phyloP scores from a whole-genome alignment of 2,797 vertebrate genomes.

The Vespertilio murinus region DNA sequence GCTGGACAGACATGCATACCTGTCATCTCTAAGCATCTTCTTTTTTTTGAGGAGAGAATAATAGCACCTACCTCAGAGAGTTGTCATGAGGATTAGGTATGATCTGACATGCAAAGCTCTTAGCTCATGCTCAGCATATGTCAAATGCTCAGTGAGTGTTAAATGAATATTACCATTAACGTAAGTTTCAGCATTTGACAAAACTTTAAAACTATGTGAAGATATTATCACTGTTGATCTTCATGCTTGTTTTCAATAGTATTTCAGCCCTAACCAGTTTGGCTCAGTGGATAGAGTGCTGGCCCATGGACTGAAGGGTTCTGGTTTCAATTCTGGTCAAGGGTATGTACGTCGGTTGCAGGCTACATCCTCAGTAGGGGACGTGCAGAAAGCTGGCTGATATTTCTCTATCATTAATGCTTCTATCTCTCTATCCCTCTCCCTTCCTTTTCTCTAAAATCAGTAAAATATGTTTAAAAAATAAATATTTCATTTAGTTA shows the following conservation, averaged over 20 bases:
- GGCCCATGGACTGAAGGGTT: too few species aligned
- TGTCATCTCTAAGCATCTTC: background rate
- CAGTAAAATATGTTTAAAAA: too few species aligned
- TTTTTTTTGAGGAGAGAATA: background rate
- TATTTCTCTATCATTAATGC: too few species aligned
- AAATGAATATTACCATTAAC: background rate
- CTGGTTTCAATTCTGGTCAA: too few species aligned
- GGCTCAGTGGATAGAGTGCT: too few species aligned
- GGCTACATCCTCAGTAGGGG: too few species aligned
- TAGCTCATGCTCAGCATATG: background rate
- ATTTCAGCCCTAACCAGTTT: background rate
- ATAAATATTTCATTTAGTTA: slow-evolving; percentile 1
- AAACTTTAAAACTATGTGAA: background rate
- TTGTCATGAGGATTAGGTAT: background rate
- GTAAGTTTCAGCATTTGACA: background rate
- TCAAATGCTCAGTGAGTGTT: background rate
- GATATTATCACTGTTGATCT: background rate
- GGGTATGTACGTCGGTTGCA: too few species aligned
- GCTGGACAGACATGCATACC: background rate
- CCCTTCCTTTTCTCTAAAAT: too few species aligned
- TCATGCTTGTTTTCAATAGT: background rate
- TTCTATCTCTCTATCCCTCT: too few species aligned
- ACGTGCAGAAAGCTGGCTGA: too few species aligned
- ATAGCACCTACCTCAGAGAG: background rate
- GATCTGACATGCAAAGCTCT: background rate